These are phyloP conservation scores for Saccopteryx bilineata DNA, from an alignment of 2,113 vertebrate species.

Conservation along the genomic window DNA sequence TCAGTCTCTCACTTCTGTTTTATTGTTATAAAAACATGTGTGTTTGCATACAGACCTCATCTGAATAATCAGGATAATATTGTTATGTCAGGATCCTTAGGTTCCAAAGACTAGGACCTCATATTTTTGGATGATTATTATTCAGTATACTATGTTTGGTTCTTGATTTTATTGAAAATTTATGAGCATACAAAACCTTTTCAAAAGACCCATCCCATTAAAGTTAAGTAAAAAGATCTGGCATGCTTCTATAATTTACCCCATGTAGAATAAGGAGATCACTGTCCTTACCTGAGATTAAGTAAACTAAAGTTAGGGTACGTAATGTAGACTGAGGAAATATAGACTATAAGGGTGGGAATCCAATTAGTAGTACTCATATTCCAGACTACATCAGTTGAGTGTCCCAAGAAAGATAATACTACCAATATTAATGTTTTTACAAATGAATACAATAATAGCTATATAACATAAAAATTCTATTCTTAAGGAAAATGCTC, in stretches of 20 bases:
- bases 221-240: not conserved
- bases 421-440: not conserved
- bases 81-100: not conserved
- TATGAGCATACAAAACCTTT: not conserved
- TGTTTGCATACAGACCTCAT: not conserved
- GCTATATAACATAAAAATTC: not conserved
- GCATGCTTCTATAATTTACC: not conserved
- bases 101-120: not conserved
- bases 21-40: not conserved
- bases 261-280: not conserved
- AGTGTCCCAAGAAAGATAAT: not conserved
- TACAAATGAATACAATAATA: not conserved
- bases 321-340: not conserved
- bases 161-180: constrained; percentile 34
- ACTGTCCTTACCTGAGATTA: not conserved
- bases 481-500: not conserved
- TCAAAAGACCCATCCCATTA: not conserved
- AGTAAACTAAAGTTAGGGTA: not conserved
- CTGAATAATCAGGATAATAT: not conserved
- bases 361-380: not conserved
- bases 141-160: not conserved
- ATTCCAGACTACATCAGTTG: not conserved
- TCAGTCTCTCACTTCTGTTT: not conserved
- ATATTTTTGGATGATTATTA: not conserved
- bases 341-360: not conserved